phyloP scores from a whole-genome alignment of 2,888 invertebrate genomes.

The Ecliptopera silaceata region DNA sequence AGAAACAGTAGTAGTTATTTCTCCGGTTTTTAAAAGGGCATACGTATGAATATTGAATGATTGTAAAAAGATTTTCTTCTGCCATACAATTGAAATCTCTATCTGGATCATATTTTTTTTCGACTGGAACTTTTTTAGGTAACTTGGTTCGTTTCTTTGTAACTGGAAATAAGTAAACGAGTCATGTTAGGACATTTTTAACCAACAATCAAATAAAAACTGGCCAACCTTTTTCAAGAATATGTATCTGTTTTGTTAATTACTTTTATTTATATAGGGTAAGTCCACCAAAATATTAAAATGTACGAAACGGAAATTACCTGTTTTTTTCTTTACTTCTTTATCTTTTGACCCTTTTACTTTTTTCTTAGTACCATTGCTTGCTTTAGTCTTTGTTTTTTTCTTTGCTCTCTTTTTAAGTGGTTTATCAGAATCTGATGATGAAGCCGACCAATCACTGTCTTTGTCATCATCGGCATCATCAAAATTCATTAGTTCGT shows the following conservation, averaged over 20 bases:
- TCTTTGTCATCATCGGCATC: slow-evolving; percentile 39
- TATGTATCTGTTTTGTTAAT: too few relatives aligned
- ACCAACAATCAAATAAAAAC: too few relatives aligned
- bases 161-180: slow-evolving; percentile 38
- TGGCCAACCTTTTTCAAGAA: too few relatives aligned
- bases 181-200: too few relatives aligned
- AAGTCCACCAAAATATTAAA: not conserved
- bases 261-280: too few relatives aligned
- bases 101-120: slow-evolving; percentile 68
- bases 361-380: slow-evolving; percentile 42
- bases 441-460: slow-evolving; percentile 59
- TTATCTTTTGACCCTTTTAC: slow-evolving; percentile 46
- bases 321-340: slow-evolving; percentile 50
- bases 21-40: slow-evolving; percentile 73
- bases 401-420: slow-evolving; percentile 51
- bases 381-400: slow-evolving; percentile 8
- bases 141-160: slow-evolving; percentile 38
- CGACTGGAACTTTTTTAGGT: slow-evolving; percentile 55
- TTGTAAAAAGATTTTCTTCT: slow-evolving; percentile 70
- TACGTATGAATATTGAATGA: slow-evolving; percentile 72
- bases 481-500: slow-evolving; percentile 14
- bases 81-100: slow-evolving; percentile 74
- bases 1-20: slow-evolving; percentile 76
- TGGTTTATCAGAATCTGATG: slow-evolving; percentile 69
- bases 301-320: slow-evolving; percentile 27